These are phyloP conservation scores for Hypselothyrea guttata DNA, from an alignment of 2,888 invertebrate species.

Conservation along the genomic window DNA sequence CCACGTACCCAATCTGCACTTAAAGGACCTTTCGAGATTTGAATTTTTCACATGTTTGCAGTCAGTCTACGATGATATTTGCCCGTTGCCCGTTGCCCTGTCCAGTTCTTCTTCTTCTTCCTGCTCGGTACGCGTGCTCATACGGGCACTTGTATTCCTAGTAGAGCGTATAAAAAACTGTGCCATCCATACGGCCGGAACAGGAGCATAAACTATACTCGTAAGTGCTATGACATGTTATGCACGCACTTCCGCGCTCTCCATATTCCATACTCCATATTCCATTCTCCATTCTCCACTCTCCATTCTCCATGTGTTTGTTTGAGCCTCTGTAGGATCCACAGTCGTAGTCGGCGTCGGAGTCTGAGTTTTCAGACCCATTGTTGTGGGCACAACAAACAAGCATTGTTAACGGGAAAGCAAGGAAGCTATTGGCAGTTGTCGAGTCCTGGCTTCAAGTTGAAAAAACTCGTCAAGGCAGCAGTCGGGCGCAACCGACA, in stretches of 20 bases:
- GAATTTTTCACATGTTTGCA: constrained; percentile 71
- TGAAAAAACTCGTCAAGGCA: constrained; percentile 26
- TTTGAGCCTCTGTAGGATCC: no score
- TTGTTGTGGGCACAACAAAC: constrained; percentile 59
- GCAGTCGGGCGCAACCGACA: no score
- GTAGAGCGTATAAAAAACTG: constrained; percentile 17
- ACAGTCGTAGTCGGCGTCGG: neutral
- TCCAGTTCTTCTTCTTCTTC: constrained; percentile 4
- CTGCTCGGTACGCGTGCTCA: neutral
- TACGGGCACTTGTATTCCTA: constrained; percentile 1
- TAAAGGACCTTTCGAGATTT: constrained; percentile 71
- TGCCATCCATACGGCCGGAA: constrained; percentile 23
- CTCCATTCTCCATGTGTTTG: no score
- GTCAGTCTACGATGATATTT: constrained; percentile 41
- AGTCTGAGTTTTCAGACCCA: constrained; percentile 15
- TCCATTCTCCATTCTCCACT: no score
- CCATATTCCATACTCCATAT: no score
- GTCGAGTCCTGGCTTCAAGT: constrained; percentile 13
- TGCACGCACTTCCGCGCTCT: constrained; percentile 54
- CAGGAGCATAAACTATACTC: constrained; percentile 34
- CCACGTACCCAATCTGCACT: constrained; percentile 73
- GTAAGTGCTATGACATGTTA: constrained; percentile 63
- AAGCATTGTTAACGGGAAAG: constrained; percentile 57
- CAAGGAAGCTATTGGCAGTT: constrained; percentile 61
- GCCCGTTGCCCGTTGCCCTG: constrained; percentile 5